Percentiles rank a stretch among this genome's conserved stretches.
Conservation (phyloP, 2,113 vertebrate species). For the Planiliza haematocheilus region DNA sequence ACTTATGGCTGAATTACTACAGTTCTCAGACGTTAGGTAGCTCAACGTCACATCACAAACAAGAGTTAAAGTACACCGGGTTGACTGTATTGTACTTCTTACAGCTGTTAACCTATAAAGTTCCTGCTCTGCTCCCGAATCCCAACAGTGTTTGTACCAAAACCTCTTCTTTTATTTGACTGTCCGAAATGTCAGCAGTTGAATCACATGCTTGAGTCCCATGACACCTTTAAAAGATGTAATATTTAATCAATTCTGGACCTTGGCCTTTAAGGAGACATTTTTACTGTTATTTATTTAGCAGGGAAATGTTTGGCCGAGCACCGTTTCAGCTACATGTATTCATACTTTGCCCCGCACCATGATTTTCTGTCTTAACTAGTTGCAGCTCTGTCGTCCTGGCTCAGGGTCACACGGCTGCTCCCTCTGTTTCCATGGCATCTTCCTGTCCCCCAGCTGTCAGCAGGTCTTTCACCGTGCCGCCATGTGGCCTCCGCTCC, state of each 20-base stretch:
- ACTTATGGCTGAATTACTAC: slow-evolving; percentile 18
- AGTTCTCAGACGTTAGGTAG: slow-evolving; percentile 30
- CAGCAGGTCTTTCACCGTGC: slow-evolving; percentile 65
- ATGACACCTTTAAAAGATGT: not conserved
- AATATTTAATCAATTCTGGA: not conserved
- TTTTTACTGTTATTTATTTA: slow-evolving; percentile 8
- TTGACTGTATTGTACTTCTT: not conserved
- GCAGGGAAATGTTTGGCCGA: slow-evolving; percentile 16
- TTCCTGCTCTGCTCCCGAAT: too few species aligned
- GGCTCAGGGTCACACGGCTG: slow-evolving; percentile 24
- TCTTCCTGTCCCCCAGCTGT: slow-evolving; percentile 71
- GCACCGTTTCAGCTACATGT: not conserved
- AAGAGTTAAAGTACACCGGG: not conserved
- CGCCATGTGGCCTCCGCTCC: slow-evolving; percentile 62
- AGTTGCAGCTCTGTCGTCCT: slow-evolving; percentile 10
- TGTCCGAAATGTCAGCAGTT: not conserved
- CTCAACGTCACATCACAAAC: not conserved
- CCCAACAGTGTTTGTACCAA: not conserved
- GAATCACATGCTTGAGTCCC: not conserved
- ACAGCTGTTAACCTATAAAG: not conserved
- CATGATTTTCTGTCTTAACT: not conserved
- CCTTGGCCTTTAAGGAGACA: slow-evolving; percentile 4
- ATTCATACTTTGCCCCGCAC: slow-evolving; percentile 1
- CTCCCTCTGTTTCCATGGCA: slow-evolving; percentile 55
- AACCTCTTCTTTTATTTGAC: not conserved